Percentiles rank a stretch among this genome's conserved stretches.
These are phyloP conservation scores for Candoia aspera DNA, from an alignment of 2,113 vertebrate genomes.

Conservation along the genomic window DNA sequence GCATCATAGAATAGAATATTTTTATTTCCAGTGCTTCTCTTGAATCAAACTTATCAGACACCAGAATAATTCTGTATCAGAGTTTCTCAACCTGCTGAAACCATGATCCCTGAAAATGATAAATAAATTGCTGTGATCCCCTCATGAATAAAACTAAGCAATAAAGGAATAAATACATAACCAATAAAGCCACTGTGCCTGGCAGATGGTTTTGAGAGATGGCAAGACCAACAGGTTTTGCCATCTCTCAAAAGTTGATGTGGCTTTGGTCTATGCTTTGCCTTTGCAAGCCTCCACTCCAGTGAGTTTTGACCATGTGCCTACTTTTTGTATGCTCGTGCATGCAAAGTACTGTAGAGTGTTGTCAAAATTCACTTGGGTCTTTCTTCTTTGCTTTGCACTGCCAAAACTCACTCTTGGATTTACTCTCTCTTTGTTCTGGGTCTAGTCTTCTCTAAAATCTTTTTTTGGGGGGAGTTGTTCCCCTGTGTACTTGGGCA, in stretches of 20 bases:
- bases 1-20: not conserved
- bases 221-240: not conserved
- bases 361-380: not conserved
- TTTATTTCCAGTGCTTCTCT: not conserved
- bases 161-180: not conserved
- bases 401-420: not conserved
- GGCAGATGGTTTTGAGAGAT: not conserved
- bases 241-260: not conserved
- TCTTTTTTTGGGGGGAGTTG: not conserved
- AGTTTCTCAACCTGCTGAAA: not conserved
- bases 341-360: not conserved
- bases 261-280: not conserved
- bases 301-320: not conserved
- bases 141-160: not conserved
- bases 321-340: not conserved
- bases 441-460: not conserved
- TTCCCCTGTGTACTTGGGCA: not conserved
- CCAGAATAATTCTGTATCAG: not conserved
- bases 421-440: not conserved
- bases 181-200: not conserved
- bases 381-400: not conserved
- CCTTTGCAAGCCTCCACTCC: not conserved
- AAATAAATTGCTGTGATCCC: not conserved
- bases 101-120: not conserved
- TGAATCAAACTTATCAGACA: not conserved